Percentiles rank a stretch among this genome's conserved stretches.
Conservation (phyloP, 2,888 invertebrate species). For the Cheilosia vulpina region DNA sequence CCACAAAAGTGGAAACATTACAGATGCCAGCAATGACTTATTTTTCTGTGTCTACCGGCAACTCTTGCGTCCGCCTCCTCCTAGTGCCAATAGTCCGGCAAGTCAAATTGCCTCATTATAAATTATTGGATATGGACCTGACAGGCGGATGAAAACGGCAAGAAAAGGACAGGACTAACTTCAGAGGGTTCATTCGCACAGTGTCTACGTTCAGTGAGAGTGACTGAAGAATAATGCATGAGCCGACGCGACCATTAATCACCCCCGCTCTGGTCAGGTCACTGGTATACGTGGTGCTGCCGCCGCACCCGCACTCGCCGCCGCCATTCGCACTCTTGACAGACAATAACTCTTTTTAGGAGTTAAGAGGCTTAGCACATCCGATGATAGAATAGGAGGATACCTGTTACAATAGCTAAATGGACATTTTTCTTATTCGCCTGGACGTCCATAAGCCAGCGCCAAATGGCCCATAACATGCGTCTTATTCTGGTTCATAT, state of each 20-base stretch:
- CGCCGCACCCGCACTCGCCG: background rate
- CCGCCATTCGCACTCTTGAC: slow-evolving; percentile 9
- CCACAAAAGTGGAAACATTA: slow-evolving; percentile 66
- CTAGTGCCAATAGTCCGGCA: background rate
- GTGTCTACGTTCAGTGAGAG: slow-evolving; percentile 15
- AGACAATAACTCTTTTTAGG: slow-evolving; percentile 42
- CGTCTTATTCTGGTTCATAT: slow-evolving; percentile 33
- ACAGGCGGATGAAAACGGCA: background rate
- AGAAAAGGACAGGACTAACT: background rate
- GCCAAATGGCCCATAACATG: slow-evolving; percentile 39
- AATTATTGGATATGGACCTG: slow-evolving; percentile 51
- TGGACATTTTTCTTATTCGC: slow-evolving; percentile 35
- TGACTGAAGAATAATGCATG: slow-evolving; percentile 48
- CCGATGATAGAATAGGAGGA: slow-evolving; percentile 36
- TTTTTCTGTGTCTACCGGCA: slow-evolving; percentile 40
- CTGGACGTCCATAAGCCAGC: slow-evolving; percentile 42
- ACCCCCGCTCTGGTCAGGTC: slow-evolving; percentile 29
- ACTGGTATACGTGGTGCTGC: background rate
- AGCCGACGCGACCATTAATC: slow-evolving; percentile 44
- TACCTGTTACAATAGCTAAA: slow-evolving; percentile 57
- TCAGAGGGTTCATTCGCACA: background rate
- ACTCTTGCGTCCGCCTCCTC: background rate
- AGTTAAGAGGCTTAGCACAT: slow-evolving; percentile 33
- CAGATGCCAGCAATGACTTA: slow-evolving; percentile 59
- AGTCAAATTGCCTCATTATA: slow-evolving; percentile 53